Evolutionary conservation across 2,113 vertebrate species (phyloP).

Genomic region (Vidua macroura): DNA sequence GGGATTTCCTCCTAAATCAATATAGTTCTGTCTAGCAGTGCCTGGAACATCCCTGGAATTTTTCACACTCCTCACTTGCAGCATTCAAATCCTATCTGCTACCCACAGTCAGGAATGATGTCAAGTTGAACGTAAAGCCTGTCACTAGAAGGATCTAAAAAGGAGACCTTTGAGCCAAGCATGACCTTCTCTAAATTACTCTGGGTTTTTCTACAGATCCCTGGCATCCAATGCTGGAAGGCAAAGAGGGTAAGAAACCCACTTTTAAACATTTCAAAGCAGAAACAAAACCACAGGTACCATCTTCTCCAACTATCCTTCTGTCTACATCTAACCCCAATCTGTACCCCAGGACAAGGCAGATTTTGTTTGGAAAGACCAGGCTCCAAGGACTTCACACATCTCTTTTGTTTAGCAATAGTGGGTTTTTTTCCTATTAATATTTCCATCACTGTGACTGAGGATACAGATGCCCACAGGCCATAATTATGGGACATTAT

Average conservation of each 20-base stretch:
- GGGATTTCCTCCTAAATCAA: conserved; percentile 61
- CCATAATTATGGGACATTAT: not conserved
- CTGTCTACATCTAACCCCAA: not conserved
- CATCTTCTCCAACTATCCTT: not conserved
- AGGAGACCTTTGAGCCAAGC: not conserved
- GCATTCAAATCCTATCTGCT: not conserved
- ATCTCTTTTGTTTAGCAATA: not conserved
- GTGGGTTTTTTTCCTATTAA: not conserved
- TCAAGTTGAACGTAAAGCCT: not conserved
- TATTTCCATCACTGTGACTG: not conserved
- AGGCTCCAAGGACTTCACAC: not conserved
- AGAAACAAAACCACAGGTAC: not conserved
- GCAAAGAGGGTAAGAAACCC: not conserved
- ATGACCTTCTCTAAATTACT: not conserved
- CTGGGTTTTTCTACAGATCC: not conserved
- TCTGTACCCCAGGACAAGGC: not conserved
- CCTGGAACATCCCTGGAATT: conserved; percentile 14
- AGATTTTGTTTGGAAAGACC: not conserved
- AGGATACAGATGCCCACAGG: not conserved
- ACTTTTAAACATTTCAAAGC: not conserved
- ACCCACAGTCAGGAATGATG: not conserved
- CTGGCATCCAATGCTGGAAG: not conserved
- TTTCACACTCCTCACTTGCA: not conserved
- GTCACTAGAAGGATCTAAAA: not conserved
- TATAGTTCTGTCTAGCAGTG: not conserved